These are phyloP conservation scores for Digitonthophagus gazella DNA, from an alignment of 2,888 invertebrate species.

Conservation along the genomic window DNA sequence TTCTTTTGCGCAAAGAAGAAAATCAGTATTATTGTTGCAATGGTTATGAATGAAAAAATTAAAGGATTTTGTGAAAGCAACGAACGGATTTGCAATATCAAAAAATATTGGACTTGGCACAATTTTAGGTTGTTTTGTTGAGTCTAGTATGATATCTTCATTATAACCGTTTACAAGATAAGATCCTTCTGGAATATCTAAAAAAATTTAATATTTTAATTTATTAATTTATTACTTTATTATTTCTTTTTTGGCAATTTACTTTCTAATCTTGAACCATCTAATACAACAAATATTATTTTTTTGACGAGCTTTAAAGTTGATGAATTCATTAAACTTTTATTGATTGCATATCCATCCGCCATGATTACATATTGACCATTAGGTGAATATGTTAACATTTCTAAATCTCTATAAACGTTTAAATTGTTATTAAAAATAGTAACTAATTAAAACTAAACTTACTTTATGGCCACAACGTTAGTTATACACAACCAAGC, in stretches of 20 bases:
- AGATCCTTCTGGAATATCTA: constrained; percentile 43
- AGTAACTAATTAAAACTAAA: constrained; percentile 10
- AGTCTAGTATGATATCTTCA: constrained; percentile 34
- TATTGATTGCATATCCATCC: constrained; percentile 27
- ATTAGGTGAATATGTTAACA: background rate
- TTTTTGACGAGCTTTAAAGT: constrained; percentile 19
- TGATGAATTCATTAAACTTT: constrained; percentile 24
- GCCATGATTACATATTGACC: constrained; percentile 42
- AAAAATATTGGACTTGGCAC: constrained; percentile 44
- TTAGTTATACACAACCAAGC: constrained; percentile 45
- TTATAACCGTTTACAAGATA: constrained; percentile 44
- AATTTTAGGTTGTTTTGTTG: constrained; percentile 36
- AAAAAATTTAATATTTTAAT: constrained; percentile 24
- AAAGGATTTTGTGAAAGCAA: constrained; percentile 39
- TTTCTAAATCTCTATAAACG: constrained; percentile 3
- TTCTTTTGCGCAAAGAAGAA: constrained; percentile 41
- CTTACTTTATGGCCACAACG: constrained; percentile 42
- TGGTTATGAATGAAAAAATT: constrained; percentile 36
- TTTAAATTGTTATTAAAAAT: background rate
- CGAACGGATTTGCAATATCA: constrained; percentile 44
- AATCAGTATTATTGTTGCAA: constrained; percentile 43
- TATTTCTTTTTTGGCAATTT: constrained; percentile 6
- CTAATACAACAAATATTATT: constrained; percentile 30
- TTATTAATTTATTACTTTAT: background rate
- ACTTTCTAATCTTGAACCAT: constrained; percentile 31